These are phyloP conservation scores for Eulemur rubriventer DNA, from an alignment of 2,797 vertebrate species.

Conservation along the genomic window DNA sequence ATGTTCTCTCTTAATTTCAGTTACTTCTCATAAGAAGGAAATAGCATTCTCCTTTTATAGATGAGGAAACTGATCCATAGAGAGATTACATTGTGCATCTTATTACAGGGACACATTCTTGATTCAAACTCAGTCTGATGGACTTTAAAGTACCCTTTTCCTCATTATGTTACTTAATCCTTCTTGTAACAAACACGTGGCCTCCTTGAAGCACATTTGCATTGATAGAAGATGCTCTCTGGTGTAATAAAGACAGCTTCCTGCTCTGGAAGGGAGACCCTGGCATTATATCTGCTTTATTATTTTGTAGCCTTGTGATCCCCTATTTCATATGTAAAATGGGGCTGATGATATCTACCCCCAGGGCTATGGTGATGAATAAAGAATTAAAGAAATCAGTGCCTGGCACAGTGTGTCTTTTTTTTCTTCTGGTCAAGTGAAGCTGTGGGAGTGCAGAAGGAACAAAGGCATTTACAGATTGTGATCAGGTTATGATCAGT, in stretches of 20 bases:
- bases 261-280: neutral
- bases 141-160: neutral
- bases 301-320: neutral
- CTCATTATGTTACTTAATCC: neutral
- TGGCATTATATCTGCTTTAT: neutral
- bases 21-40: neutral
- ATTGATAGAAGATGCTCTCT: neutral
- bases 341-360: neutral
- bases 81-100: neutral
- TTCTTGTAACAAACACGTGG: neutral
- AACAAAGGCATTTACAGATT: no score
- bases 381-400: neutral
- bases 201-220: neutral
- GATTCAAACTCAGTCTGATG: neutral
- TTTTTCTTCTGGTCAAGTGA: neutral
- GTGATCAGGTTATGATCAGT: no score
- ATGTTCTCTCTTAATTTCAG: constrained; percentile 5
- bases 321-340: neutral
- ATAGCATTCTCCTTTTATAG: neutral
- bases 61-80: neutral
- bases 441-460: no score
- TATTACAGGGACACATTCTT: neutral
- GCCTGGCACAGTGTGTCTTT: neutral
- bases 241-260: neutral
- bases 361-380: neutral